Evolutionary conservation across 2,113 vertebrate genomes (phyloP).

Genomic region (Synchiropus splendidus): DNA sequence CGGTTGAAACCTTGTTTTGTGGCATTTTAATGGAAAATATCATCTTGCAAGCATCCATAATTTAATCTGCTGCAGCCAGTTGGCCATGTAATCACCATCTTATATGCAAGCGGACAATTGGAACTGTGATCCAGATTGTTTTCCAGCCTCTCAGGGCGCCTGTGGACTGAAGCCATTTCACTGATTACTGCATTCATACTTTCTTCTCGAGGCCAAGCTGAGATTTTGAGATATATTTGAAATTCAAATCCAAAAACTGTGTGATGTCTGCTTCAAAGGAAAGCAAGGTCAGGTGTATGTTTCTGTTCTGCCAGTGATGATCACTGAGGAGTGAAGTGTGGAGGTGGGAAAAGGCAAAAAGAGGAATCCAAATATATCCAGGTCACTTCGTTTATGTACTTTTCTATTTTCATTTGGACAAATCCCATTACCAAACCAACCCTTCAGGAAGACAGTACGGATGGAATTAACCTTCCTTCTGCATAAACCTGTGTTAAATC

Average conservation of each 20-base stretch:
- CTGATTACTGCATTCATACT: constrained; percentile 3
- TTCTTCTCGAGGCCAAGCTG: background rate
- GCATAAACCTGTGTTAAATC: too few species aligned
- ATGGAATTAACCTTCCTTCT: too few species aligned
- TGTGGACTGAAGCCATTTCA: background rate
- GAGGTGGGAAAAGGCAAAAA: too few species aligned
- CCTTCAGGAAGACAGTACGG: too few species aligned
- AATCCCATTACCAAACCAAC: too few species aligned
- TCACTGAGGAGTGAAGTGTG: background rate
- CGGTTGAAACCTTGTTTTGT: too few species aligned
- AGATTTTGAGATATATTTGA: constrained; percentile 3
- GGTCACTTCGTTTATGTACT: too few species aligned
- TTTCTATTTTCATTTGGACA: too few species aligned
- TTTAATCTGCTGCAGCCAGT: constrained; percentile 4
- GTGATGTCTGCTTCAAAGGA: constrained; percentile 4
- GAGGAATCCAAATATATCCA: too few species aligned
- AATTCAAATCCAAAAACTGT: constrained; percentile 18
- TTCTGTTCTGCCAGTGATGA: background rate
- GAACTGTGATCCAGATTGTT: constrained; percentile 6
- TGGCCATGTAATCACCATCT: constrained; percentile 6
- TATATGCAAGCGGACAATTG: constrained; percentile 4
- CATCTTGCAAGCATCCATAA: constrained; percentile 4
- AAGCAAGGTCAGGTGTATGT: constrained; percentile 8
- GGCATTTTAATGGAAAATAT: constrained; percentile 8
- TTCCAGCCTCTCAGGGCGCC: constrained; percentile 6